Base-by-base conservation (phyloP, 2,113 vertebrate species). In the Callochromis pleurospilus region DNA sequence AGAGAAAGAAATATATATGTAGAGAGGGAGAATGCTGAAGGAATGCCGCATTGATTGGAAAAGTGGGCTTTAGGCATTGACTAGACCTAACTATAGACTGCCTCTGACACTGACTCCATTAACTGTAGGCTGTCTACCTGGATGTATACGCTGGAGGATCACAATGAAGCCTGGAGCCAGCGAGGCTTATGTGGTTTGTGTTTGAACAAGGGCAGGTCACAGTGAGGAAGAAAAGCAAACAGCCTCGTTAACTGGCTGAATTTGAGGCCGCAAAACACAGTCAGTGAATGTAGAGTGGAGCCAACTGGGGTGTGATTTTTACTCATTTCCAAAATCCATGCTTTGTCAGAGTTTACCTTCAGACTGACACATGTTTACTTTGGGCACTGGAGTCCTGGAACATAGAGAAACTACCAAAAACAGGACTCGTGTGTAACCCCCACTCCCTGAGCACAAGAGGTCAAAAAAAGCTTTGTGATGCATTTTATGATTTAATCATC, bases 21-120 rank as follows among this genome's bases (percentile, higher is more conserved):
- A 31, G 73, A 77, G 40, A 47, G 15, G 51, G 51, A 40, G 68
- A 82, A 62, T 47, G 65, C 82, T 19, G 75, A 75, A 91, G 91
- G 93, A 94, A 92, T 93, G 94, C 60, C 6, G 88, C 81, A 92
- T 90, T 93, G 94, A 94, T 94, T 90, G 85, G 82, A 80, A 91
- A 90, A 56, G 14, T 92, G 92, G 92, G 94, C 92, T 94, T 95
- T 91, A 92, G 84, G 83, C 87, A 93, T 92, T 93, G 90, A 90
- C 83, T 84, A 81, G 87, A 11, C 73, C 49, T 84, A 45, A 56
- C 83, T 82, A 17, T 85, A 81, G 80, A 87, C 83, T 21, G 51
- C 7, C 83, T 83, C 26, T 87, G 70, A 83, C 87, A 70, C 58
- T 81, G 68, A 87, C 54, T 81, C 9, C 79, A 24, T 90, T 73